Conservation (phyloP, 2,888 invertebrate genomes). For the Craniophora ligustri region DNA sequence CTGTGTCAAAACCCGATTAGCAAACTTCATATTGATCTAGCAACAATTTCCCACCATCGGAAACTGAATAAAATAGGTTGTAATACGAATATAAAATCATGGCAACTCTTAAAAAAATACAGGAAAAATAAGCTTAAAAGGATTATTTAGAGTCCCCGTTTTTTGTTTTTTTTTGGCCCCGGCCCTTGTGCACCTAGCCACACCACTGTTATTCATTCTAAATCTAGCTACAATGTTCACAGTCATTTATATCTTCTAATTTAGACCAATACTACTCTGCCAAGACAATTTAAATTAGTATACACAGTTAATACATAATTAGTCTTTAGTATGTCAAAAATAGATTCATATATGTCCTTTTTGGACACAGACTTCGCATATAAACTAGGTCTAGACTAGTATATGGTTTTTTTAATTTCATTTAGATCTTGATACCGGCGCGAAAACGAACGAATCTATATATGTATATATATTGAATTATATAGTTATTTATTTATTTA, state of each 20-base stretch:
- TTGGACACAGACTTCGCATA: slow-evolving; percentile 5
- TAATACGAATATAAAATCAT: too few species aligned
- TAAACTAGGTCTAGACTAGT: slow-evolving; percentile 14
- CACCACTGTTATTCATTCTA: too few species aligned
- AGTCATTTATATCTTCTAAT: neutral
- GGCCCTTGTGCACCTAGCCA: too few species aligned
- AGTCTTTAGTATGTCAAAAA: slow-evolving; percentile 6
- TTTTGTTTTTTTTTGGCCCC: too few species aligned
- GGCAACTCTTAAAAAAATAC: too few species aligned
- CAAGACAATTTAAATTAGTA: slow-evolving; percentile 35
- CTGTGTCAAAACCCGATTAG: too few species aligned
- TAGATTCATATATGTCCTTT: slow-evolving; percentile 42
- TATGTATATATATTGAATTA: slow-evolving; percentile 38
- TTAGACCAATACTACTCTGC: slow-evolving; percentile 17
- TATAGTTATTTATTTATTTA: slow-evolving; percentile 37
- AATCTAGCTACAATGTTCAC: neutral
- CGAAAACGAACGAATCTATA: slow-evolving; percentile 59
- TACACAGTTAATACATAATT: slow-evolving; percentile 29
- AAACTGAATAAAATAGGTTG: too few species aligned
- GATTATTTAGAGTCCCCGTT: too few species aligned
- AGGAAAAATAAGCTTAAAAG: too few species aligned
- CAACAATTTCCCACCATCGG: too few species aligned
- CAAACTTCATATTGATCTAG: too few species aligned
- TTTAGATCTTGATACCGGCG: slow-evolving; percentile 53
- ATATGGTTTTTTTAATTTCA: slow-evolving; percentile 57